Evolutionary conservation across 1,140 invertebrate genomes (phyloP).

Genomic region (Diorhabda elongata): DNA sequence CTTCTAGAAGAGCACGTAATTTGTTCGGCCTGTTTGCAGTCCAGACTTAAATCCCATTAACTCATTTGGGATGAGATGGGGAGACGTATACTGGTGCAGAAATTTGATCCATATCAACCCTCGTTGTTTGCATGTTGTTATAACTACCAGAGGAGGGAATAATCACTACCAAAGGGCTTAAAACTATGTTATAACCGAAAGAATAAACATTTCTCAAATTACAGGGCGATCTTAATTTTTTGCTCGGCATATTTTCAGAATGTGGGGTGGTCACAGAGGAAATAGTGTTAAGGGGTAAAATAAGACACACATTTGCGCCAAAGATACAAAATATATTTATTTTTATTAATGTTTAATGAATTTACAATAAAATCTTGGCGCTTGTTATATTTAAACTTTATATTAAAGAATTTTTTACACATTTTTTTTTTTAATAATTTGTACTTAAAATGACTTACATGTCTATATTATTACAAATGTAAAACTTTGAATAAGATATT

Average conservation of each 20-base stretch:
- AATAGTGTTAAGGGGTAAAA: conserved; percentile 9
- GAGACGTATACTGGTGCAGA: not conserved
- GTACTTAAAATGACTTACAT: conserved; percentile 29
- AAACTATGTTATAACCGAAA: too few relatives aligned
- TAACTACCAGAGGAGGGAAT: too few relatives aligned
- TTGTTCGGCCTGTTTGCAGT: not conserved
- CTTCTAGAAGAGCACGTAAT: not conserved
- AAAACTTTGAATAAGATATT: conserved; percentile 18
- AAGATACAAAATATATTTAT: conserved; percentile 29
- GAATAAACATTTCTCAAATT: too few relatives aligned
- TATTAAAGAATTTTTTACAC: conserved; percentile 23
- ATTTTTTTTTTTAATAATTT: conserved; percentile 24
- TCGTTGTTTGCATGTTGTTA: too few relatives aligned
- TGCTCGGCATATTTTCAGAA: too few relatives aligned
- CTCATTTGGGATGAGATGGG: not conserved
- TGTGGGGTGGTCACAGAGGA: not conserved
- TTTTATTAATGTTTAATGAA: conserved; percentile 26
- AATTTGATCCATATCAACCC: not conserved
- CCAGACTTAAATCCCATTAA: not conserved
- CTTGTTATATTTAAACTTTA: conserved; percentile 23
- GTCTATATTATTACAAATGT: conserved; percentile 16
- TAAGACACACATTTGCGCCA: conserved; percentile 24
- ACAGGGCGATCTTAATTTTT: too few relatives aligned
- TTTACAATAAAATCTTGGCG: conserved; percentile 30
- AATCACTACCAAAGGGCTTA: too few relatives aligned